Evolutionary conservation across 1,140 invertebrate genomes (phyloP).

Genomic region (Euura lappo): DNA sequence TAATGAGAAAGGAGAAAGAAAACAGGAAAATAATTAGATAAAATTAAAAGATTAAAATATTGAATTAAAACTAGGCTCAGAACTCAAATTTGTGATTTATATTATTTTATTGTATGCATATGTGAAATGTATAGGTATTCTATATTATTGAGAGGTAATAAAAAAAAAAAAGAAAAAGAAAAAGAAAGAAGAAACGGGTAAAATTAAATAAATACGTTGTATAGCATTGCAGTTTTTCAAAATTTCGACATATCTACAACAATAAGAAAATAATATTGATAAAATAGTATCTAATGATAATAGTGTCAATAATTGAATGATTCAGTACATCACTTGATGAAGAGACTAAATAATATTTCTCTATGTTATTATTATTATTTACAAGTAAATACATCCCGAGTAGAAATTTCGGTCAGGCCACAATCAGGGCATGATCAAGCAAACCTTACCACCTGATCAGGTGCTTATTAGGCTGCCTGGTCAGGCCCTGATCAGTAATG

Average conservation of each 20-base stretch:
- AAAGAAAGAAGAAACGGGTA: too few relatives aligned
- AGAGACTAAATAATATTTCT: neutral
- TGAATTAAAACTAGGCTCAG: neutral
- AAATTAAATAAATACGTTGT: neutral
- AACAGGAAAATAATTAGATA: neutral
- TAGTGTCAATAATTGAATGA: neutral
- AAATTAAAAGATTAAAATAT: too few relatives aligned
- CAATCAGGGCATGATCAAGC: too few relatives aligned
- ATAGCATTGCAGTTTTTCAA: neutral
- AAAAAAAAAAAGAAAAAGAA: too few relatives aligned
- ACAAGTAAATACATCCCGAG: too few relatives aligned
- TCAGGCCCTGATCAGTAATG: too few relatives aligned
- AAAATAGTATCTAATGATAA: neutral
- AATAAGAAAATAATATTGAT: neutral
- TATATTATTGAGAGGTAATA: neutral
- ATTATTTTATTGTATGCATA: conserved; percentile 6
- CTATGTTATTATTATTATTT: neutral
- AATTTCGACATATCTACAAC: conserved; percentile 4
- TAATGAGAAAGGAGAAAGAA: neutral
- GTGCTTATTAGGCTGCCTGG: too few relatives aligned
- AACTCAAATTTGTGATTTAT: neutral
- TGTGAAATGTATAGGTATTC: conserved; percentile 6
- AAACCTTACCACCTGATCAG: too few relatives aligned
- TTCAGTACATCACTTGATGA: neutral
- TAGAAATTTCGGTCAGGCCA: too few relatives aligned